Conservation (phyloP, 1,140 invertebrate species). For the Drosophila jambulina region DNA sequence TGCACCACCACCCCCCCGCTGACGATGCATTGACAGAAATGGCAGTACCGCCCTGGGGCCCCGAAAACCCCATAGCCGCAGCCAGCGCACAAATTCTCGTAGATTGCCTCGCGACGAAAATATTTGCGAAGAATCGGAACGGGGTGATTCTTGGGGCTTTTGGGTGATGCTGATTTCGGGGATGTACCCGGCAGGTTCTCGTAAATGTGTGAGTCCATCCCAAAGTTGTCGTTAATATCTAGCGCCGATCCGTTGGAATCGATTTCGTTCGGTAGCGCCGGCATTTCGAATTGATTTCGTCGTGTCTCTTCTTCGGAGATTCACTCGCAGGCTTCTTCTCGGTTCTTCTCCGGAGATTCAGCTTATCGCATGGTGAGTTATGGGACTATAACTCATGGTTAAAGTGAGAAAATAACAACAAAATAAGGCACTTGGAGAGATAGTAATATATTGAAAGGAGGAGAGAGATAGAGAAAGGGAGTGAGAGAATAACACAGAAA, state of each 20-base stretch:
- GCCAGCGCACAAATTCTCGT: slow-evolving; percentile 81
- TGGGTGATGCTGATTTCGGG: not conserved
- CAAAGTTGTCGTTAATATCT: slow-evolving; percentile 47
- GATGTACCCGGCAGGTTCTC: slow-evolving; percentile 56
- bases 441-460: not conserved
- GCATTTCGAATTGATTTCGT: slow-evolving; percentile 47
- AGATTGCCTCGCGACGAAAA: slow-evolving; percentile 71
- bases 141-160: not conserved
- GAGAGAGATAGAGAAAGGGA: not conserved
- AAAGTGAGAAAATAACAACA: slow-evolving; percentile 16
- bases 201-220: slow-evolving; percentile 61
- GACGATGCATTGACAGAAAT: slow-evolving; percentile 79
- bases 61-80: slow-evolving; percentile 81
- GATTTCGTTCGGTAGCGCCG: slow-evolving; percentile 32
- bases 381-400: slow-evolving; percentile 12
- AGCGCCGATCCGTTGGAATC: slow-evolving; percentile 10
- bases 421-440: slow-evolving; percentile 4
- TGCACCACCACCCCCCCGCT: slow-evolving; percentile 53
- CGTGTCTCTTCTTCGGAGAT: not conserved
- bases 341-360: not conserved
- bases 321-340: not conserved
- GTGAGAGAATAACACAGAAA: slow-evolving; percentile 1
- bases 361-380: slow-evolving; percentile 10
- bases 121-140: slow-evolving; percentile 69
- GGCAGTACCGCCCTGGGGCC: slow-evolving; percentile 74